These are phyloP conservation scores for Peromyscus eremicus DNA, from an alignment of 2,797 vertebrate genomes.

Conservation along the genomic window DNA sequence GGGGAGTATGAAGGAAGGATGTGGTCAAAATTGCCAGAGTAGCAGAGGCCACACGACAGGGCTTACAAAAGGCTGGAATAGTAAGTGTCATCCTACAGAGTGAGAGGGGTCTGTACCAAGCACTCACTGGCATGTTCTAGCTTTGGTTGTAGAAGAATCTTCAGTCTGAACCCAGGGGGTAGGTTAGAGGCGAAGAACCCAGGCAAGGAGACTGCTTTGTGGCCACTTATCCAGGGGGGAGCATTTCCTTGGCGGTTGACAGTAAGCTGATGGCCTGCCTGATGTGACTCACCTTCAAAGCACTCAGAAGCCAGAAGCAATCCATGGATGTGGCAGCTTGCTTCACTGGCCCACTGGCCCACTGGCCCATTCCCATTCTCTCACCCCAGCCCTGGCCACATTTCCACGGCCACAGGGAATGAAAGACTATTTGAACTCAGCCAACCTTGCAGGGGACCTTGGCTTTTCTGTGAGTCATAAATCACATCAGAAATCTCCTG, in stretches of 20 bases:
- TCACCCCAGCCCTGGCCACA: background rate
- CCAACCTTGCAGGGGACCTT: background rate
- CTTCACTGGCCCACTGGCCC: background rate
- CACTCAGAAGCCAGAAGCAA: background rate
- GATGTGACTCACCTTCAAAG: background rate
- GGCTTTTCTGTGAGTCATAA: slow-evolving; percentile 54
- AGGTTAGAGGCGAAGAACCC: background rate
- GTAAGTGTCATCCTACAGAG: background rate
- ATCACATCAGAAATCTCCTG: slow-evolving; percentile 32
- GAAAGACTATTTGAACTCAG: background rate
- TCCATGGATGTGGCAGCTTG: background rate
- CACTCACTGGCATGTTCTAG: background rate
- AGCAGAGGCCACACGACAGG: background rate
- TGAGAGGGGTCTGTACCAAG: background rate
- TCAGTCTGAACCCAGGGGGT: background rate
- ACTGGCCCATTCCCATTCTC: background rate
- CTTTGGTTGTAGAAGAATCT: background rate
- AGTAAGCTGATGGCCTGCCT: background rate
- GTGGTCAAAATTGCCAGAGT: background rate
- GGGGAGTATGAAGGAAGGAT: background rate
- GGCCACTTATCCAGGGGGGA: background rate
- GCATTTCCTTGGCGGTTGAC: background rate
- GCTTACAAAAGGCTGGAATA: background rate
- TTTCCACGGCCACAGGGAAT: slow-evolving; percentile 42
- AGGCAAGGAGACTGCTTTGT: background rate